Percentiles rank a stretch among this genome's conserved stretches.
These are phyloP conservation scores for Lingula anatina DNA, from an alignment of 2,888 invertebrate genomes.

Conservation along the genomic window DNA sequence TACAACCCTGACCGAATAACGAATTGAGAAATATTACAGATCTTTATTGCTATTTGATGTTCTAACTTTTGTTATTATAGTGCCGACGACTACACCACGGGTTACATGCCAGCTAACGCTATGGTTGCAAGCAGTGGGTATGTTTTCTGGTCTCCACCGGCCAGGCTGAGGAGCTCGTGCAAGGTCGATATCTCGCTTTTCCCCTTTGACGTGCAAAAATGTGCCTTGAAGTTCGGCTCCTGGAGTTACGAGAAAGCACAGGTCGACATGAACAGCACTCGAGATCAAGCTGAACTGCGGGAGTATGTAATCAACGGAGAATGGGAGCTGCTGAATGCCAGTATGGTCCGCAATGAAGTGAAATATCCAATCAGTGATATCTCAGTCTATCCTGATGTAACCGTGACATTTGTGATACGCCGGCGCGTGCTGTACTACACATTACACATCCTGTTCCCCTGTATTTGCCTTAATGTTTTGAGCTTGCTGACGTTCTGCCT, in stretches of 20 bases:
- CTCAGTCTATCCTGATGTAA: constrained; percentile 46
- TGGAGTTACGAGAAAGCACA: constrained; percentile 47
- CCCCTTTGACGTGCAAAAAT: constrained; percentile 47
- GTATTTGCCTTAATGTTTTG: constrained; percentile 53
- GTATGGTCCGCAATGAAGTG: constrained; percentile 33
- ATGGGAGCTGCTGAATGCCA: constrained; percentile 36
- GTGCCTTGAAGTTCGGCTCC: constrained; percentile 45
- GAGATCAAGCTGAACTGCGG: constrained; percentile 34
- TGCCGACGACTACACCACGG: constrained; percentile 58
- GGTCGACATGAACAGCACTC: constrained; percentile 49
- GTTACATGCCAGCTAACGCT: constrained; percentile 57
- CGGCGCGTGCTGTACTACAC: constrained; percentile 52
- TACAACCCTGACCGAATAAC: too few relatives aligned
- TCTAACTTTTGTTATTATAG: constrained; percentile 31
- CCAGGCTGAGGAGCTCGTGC: constrained; percentile 57
- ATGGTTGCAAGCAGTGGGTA: constrained; percentile 56
- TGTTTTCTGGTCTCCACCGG: constrained; percentile 60
- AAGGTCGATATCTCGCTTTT: constrained; percentile 53
- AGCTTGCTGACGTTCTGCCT: constrained; percentile 54
- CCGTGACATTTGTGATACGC: constrained; percentile 53
- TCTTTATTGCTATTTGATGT: too few relatives aligned
- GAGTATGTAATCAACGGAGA: constrained; percentile 45
- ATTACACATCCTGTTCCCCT: constrained; percentile 53
- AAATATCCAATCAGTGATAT: constrained; percentile 38
- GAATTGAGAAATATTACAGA: too few relatives aligned